These are phyloP conservation scores for Megaustenia siamemsis DNA, from an alignment of 2,888 invertebrate genomes.

Conservation along the genomic window DNA sequence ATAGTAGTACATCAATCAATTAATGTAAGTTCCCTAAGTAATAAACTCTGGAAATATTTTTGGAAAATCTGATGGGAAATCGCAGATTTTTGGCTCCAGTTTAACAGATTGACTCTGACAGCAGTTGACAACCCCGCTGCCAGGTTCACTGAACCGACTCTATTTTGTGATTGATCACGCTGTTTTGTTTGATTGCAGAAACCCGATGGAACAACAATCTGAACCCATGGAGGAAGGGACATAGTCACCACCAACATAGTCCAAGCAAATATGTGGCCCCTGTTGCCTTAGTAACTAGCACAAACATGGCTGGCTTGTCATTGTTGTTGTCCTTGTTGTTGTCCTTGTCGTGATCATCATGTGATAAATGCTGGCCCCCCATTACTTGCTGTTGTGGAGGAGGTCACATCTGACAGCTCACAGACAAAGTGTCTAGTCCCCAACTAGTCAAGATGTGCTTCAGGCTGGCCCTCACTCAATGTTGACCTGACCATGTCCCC, in stretches of 20 bases:
- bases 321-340: conserved; percentile 43
- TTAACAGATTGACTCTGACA: too few species aligned
- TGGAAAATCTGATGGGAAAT: too few species aligned
- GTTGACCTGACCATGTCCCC: neutral
- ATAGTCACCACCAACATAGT: conserved; percentile 42
- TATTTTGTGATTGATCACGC: too few species aligned
- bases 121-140: too few species aligned
- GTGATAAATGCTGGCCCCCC: conserved; percentile 38
- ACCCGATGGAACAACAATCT: conserved; percentile 70
- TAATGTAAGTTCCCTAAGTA: too few species aligned
- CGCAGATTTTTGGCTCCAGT: too few species aligned
- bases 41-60: too few species aligned
- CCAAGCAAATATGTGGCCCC: conserved; percentile 25
- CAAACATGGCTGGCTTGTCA: conserved; percentile 48
- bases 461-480: neutral
- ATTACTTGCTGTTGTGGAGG: neutral
- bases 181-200: conserved; percentile 60
- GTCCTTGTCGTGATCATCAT: conserved; percentile 45
- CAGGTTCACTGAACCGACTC: too few species aligned
- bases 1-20: too few species aligned
- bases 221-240: conserved; percentile 76
- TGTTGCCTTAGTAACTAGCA: conserved; percentile 52
- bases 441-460: neutral
- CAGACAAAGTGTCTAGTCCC: neutral
- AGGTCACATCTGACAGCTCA: neutral